phyloP scores from a whole-genome alignment of 2,113 vertebrate species.

The Callopanchax toddi region DNA sequence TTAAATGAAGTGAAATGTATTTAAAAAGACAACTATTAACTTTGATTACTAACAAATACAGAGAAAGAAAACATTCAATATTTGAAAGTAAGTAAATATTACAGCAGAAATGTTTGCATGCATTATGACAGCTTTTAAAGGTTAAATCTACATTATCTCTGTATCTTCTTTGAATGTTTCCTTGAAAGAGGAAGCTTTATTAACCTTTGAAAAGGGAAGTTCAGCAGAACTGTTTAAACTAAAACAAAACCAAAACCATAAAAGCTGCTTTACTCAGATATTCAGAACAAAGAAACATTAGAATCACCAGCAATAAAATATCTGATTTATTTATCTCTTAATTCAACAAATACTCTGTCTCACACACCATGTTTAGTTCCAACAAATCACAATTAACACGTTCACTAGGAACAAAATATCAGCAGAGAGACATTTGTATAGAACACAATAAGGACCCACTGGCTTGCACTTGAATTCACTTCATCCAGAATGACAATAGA shows the following conservation, averaged over 20 bases:
- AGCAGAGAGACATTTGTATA: slow-evolving; percentile 59
- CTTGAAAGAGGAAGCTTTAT: slow-evolving; percentile 5
- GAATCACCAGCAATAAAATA: slow-evolving; percentile 74
- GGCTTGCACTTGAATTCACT: slow-evolving; percentile 70
- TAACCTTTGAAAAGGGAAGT: slow-evolving; percentile 1
- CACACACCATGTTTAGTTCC: slow-evolving; percentile 75
- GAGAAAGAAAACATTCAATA: too few relatives aligned
- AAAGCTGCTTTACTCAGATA: not conserved
- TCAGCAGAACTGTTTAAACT: not conserved
- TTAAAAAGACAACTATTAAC: too few relatives aligned
- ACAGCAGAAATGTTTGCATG: too few relatives aligned
- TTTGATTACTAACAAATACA: too few relatives aligned
- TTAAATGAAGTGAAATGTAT: too few relatives aligned
- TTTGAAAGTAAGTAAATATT: too few relatives aligned
- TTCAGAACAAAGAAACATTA: slow-evolving; percentile 45
- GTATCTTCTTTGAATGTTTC: not conserved
- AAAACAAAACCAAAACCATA: not conserved
- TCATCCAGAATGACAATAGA: slow-evolving; percentile 72
- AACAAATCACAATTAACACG: slow-evolving; percentile 72
- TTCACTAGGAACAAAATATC: slow-evolving; percentile 71
- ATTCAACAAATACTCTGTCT: slow-evolving; percentile 73
- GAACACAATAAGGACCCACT: slow-evolving; percentile 65
- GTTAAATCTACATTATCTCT: too few relatives aligned
- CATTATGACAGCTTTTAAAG: too few relatives aligned
- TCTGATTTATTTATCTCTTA: slow-evolving; percentile 75